A percentile compares a stretch with the other conserved stretches of the same genome.
phyloP scores from a whole-genome alignment of 2,113 vertebrate genomes.

The Jacana jacana region DNA sequence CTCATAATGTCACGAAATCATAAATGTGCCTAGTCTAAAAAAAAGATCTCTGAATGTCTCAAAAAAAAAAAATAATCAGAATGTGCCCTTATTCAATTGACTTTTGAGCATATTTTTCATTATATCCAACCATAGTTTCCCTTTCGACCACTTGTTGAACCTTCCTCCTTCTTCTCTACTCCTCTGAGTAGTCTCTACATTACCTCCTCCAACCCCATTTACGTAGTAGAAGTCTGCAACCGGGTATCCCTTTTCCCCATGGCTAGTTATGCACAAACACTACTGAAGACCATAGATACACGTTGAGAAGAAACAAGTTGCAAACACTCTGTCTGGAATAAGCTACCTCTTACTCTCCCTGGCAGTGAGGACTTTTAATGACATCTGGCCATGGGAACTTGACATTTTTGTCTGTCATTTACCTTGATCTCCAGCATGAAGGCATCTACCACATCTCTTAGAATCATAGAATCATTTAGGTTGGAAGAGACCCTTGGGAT shows the following conservation, averaged over 20 bases:
- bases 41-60: neutral
- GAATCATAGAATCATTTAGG: no score
- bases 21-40: neutral
- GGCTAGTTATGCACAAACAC: neutral
- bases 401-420: neutral
- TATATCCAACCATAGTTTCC: neutral
- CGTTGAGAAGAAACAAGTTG: neutral
- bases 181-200: neutral
- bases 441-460: neutral
- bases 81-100: neutral
- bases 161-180: neutral
- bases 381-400: neutral
- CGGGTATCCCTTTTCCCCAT: neutral
- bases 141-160: neutral
- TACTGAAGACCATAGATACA: neutral
- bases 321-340: neutral
- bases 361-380: accelerated
- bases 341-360: neutral
- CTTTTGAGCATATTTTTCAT: neutral
- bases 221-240: neutral
- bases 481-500: no score
- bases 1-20: neutral
- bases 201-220: neutral
- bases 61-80: no score
- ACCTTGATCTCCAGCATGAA: neutral